Evolutionary conservation across 1,140 invertebrate genomes (phyloP), one percentile per base, ranked within the genome.

Genomic region (Drosophila gunungcola): DNA sequence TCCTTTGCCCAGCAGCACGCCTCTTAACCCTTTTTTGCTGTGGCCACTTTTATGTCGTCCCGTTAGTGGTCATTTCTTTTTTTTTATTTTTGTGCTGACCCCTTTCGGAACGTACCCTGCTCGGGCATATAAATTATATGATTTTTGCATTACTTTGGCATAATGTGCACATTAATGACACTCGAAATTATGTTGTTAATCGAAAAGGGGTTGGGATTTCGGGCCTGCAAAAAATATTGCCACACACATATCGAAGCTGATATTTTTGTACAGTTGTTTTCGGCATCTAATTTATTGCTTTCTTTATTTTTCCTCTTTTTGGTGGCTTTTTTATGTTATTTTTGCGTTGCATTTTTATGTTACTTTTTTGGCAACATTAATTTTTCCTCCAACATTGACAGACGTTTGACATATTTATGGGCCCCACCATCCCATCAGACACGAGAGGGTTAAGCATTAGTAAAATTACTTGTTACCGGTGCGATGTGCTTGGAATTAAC

Each of bases 111-210:
- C 16, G 25, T 65, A 73, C 77, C 77, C 82, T 77, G 80, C 16
- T 48, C 32, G 45, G 58, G 41, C 53, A 69, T 65, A 85, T 88
- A 88, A 88, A 63, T 88, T 83, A 88, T 88, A 88, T 88, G 84
- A 89, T 89, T 88, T 89, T 69, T 88, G 83, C 79, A 88, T 88
- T 88, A 88, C 80, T 88, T 88, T 83, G 83, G 79, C 83, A 78
- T 88, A 88, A 88, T 88, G 83, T 88, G 75, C 80, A 73, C 83
- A 88, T 88, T 88, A 88, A 89, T 83, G 83, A 88, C 84, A 88
- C 83, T 88, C 58, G 72, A 80, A 83, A 88, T 88, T 70, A 88
- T 88, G 84, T 88, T 88, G 83, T 88, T 88, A 88, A 88, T 88
- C 80, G 83, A 57, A 76, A 41, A 56, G 57, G 68, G 67, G 46